Base-by-base conservation (phyloP, 2,113 vertebrate genomes). In the Cepphus grylle region DNA sequence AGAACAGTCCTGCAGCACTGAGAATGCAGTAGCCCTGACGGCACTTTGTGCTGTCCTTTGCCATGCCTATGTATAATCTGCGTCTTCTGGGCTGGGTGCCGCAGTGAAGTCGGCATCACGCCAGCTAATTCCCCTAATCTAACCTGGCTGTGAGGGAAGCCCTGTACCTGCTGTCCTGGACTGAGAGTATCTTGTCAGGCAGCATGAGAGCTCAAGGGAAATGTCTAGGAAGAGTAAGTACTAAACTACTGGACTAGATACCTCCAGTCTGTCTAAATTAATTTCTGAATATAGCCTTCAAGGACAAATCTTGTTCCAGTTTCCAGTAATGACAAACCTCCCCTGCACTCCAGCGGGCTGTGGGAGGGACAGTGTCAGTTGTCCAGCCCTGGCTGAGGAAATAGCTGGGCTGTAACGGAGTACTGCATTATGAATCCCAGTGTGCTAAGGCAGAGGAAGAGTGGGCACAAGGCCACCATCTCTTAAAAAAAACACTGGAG, bases 231-330 rank as follows among this genome's bases (percentile, higher is more conserved):
- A 84, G 69, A 84, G 7, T 32, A 86, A 90, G 56, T 34, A 61
- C 67, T 66, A 55, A 91, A 85, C 40, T 85, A 62, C 22, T 88
- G 79, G 71, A 86, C 45, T 45, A 86, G 71, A 88, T 55, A 81
- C 38, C 26, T 81, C 36, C 50, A 83, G 38, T 53, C 70, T 90
- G 66, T 42, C 56, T 78, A 71, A 89, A 87, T 55, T 82, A 0
- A 92, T 67, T 88, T 92, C 85, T 71, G 85, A 88, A 71, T 86
- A 86, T 43, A 94, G 42, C 25, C 50, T 22, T 96, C 70, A 93
- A 96, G 86, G 80, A 55, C 69, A 84, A 92, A 73, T 76, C 71
- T 74, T 77, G 36, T n/a, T 93, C 52, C 50, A 66, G 1, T 83
- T 72, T 55, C 45, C 82, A 81, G 50, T 59, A 90, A 45, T 29